phyloP scores from a whole-genome alignment of 1,140 invertebrate genomes.

The Agrypnia vestita region DNA sequence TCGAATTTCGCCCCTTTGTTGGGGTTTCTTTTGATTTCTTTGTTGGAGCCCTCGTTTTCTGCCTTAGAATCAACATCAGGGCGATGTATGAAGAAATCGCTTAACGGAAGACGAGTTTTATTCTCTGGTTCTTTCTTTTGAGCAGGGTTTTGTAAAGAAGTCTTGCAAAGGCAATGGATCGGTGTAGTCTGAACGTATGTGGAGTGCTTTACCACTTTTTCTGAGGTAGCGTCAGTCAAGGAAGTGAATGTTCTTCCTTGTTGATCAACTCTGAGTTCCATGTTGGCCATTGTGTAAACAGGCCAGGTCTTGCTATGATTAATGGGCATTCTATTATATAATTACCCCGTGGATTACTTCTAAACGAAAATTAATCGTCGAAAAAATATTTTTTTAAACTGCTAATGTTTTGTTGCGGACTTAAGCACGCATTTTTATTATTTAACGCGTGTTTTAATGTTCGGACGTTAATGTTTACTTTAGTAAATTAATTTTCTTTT shows the following conservation, averaged over 20 bases:
- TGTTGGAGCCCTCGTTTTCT: slow-evolving; percentile 15
- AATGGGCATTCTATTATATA: slow-evolving; percentile 63
- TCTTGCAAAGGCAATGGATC: slow-evolving; percentile 39
- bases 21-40: slow-evolving; percentile 36
- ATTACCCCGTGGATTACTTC: not conserved
- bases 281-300: slow-evolving; percentile 64
- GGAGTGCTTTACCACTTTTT: slow-evolving; percentile 39
- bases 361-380: slow-evolving; percentile 46
- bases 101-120: not conserved
- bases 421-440: not conserved
- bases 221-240: slow-evolving; percentile 54
- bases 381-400: not conserved
- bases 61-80: slow-evolving; percentile 16
- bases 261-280: slow-evolving; percentile 65
- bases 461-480: not conserved
- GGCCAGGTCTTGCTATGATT: slow-evolving; percentile 69
- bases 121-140: slow-evolving; percentile 12
- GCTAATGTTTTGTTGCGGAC: not conserved
- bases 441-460: slow-evolving; percentile 13
- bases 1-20: slow-evolving; percentile 40
- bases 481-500: not conserved
- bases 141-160: slow-evolving; percentile 7
- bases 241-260: slow-evolving; percentile 65
- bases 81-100: not conserved
- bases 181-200: slow-evolving; percentile 41